These are phyloP conservation scores for Rhogogaster chlorosoma DNA, from an alignment of 2,888 invertebrate genomes.

Conservation along the genomic window DNA sequence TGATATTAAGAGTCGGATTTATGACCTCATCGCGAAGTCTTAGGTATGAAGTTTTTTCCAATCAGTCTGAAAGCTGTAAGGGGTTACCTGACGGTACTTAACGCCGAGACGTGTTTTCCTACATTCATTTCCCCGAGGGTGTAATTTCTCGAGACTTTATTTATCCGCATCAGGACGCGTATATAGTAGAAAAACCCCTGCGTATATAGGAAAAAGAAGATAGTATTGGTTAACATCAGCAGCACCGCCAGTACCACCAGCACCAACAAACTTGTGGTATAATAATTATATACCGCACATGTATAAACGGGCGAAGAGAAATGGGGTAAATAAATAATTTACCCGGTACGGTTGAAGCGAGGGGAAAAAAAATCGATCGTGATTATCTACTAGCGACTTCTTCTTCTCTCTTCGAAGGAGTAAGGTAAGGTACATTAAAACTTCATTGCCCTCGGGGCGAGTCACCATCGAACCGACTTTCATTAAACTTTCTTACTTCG, in stretches of 20 bases:
- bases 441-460: slow-evolving; percentile 21
- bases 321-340: slow-evolving; percentile 29
- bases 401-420: neutral
- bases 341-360: neutral
- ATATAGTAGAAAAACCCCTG: neutral
- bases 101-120: slow-evolving; percentile 39
- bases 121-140: slow-evolving; percentile 17
- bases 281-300: neutral
- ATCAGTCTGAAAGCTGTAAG: slow-evolving; percentile 37
- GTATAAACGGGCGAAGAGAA: neutral
- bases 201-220: too few species aligned
- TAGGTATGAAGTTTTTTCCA: slow-evolving; percentile 3
- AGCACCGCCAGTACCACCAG: too few species aligned
- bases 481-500: slow-evolving; percentile 25
- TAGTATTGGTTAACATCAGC: too few species aligned
- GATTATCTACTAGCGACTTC: slow-evolving; percentile 15
- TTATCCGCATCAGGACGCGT: neutral
- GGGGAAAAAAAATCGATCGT: slow-evolving; percentile 8
- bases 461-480: slow-evolving; percentile 2
- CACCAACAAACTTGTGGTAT: neutral
- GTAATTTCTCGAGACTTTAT: slow-evolving; percentile 37
- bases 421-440: slow-evolving; percentile 39
- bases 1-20: neutral
- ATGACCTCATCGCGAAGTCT: neutral
- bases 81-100: neutral